Conservation (phyloP, 2,888 invertebrate species). For the Dolichomitus sp. region DNA sequence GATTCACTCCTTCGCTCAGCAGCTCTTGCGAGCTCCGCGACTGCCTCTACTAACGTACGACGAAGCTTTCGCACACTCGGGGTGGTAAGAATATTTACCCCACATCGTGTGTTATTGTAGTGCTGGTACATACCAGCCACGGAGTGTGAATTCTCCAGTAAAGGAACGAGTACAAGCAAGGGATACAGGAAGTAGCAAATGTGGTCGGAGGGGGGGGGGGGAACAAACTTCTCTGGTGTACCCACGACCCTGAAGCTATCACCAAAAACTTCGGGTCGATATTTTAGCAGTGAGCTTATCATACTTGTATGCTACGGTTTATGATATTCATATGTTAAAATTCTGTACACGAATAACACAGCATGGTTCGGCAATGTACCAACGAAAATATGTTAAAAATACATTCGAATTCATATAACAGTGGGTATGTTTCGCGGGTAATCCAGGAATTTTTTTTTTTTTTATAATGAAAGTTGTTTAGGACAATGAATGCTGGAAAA, state of each 20-base stretch:
- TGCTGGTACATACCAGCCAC: neutral
- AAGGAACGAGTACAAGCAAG: neutral
- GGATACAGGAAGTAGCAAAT: neutral
- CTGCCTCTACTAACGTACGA: neutral
- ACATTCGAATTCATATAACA: no score
- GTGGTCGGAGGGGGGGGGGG: neutral
- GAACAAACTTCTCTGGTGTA: neutral
- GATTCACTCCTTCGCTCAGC: constrained; percentile 28
- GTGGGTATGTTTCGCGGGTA: no score
- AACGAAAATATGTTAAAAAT: no score
- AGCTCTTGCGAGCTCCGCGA: neutral
- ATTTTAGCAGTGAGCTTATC: constrained; percentile 8
- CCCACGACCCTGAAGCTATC: neutral
- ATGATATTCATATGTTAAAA: neutral
- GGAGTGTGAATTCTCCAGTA: constrained; percentile 20
- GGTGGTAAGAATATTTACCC: constrained; percentile 35
- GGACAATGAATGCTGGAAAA: no score
- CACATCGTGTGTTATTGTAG: constrained; percentile 40
- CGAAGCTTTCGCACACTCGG: neutral
- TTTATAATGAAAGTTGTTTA: no score
- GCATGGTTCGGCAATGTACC: no score
- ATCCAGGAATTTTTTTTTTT: no score
- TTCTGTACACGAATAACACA: neutral
- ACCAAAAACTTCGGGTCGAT: neutral
- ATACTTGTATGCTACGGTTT: neutral